Evolutionary conservation across 2,888 invertebrate genomes (phyloP).

Genomic region (Piscicola geometra): DNA sequence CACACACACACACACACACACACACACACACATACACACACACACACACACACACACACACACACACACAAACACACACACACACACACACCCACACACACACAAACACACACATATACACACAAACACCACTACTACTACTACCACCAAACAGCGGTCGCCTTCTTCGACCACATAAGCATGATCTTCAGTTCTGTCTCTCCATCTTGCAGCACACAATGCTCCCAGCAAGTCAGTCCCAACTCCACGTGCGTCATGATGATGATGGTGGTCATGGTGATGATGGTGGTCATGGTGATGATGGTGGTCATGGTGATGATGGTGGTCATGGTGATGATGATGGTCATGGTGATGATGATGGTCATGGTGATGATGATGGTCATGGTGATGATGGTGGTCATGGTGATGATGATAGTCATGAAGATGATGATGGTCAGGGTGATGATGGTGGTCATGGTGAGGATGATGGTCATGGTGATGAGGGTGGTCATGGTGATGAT

Average conservation of each 20-base stretch:
- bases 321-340: constrained; percentile 7
- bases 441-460: neutral
- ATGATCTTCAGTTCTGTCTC: constrained; percentile 95
- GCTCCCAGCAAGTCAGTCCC: constrained; percentile 88
- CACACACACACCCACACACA: too few species aligned
- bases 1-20: too few species aligned
- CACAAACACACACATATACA: too few species aligned
- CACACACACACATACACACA: too few species aligned
- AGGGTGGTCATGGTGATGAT: neutral
- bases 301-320: constrained; percentile 20
- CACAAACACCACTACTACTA: too few species aligned
- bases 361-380: neutral
- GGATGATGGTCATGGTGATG: neutral
- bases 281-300: constrained; percentile 22
- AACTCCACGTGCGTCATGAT: constrained; percentile 70
- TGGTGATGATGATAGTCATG: constrained; percentile 20
- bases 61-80: too few species aligned
- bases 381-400: constrained; percentile 28
- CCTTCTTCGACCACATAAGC: constrained; percentile 98
- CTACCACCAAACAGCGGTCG: constrained; percentile 60
- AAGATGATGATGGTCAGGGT: constrained; percentile 15
- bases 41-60: too few species aligned
- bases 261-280: constrained; percentile 29
- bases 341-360: neutral
- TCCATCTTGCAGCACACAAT: constrained; percentile 93